Conservation (phyloP, 2,113 vertebrate species). For the Odontophorus gujanensis region DNA sequence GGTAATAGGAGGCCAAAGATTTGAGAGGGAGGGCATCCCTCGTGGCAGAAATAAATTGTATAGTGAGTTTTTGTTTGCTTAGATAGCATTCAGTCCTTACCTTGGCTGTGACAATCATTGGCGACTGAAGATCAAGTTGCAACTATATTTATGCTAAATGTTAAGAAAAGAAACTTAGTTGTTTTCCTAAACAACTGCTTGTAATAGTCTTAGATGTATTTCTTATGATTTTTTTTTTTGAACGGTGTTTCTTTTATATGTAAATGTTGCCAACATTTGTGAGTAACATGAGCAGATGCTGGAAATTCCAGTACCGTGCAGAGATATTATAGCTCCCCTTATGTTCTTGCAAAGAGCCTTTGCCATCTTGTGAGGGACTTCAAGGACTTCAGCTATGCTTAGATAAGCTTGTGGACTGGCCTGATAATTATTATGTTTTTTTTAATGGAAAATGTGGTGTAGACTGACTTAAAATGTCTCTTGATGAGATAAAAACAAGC, state of each 20-base stretch:
- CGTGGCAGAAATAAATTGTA: slow-evolving; percentile 67
- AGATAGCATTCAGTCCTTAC: slow-evolving; percentile 70
- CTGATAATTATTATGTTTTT: slow-evolving; percentile 13
- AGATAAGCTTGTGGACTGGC: slow-evolving; percentile 45
- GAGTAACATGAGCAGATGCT: slow-evolving; percentile 52
- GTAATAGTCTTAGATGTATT: slow-evolving; percentile 70
- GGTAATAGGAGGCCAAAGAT: slow-evolving; percentile 81
- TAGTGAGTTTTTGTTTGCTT: slow-evolving; percentile 71
- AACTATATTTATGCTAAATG: slow-evolving; percentile 80
- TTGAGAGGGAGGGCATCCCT: slow-evolving; percentile 68
- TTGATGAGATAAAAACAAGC: slow-evolving; percentile 43
- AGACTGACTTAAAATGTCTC: slow-evolving; percentile 17
- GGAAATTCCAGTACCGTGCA: slow-evolving; percentile 51
- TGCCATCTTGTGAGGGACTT: slow-evolving; percentile 41
- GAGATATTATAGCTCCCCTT: slow-evolving; percentile 59
- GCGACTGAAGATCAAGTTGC: slow-evolving; percentile 80
- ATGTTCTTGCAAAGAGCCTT: slow-evolving; percentile 39
- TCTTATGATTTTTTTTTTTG: slow-evolving; percentile 35
- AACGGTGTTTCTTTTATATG: slow-evolving; percentile 55
- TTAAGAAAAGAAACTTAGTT: slow-evolving; percentile 75
- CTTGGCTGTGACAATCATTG: slow-evolving; percentile 85
- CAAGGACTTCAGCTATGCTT: slow-evolving; percentile 39
- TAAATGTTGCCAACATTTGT: slow-evolving; percentile 54
- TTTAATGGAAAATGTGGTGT: slow-evolving; percentile 1
- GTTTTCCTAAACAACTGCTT: slow-evolving; percentile 64